These are phyloP conservation scores for Drosophila mojavensis DNA, from an alignment of 1,140 invertebrate genomes.

Conservation along the genomic window DNA sequence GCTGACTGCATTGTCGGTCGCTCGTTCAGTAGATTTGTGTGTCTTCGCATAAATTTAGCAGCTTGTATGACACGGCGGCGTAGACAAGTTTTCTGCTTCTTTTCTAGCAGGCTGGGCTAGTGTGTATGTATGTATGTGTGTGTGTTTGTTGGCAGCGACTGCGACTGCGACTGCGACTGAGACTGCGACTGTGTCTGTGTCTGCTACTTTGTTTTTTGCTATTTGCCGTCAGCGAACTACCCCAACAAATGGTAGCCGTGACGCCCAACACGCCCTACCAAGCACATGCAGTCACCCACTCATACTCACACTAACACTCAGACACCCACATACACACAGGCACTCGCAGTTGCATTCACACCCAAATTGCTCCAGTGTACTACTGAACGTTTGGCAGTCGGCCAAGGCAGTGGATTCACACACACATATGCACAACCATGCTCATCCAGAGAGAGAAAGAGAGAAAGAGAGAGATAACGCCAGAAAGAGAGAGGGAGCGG, in stretches of 20 bases:
- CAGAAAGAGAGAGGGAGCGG: constrained; percentile 21
- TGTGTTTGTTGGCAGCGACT: constrained; percentile 7
- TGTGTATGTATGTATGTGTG: background rate
- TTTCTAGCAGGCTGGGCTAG: constrained; percentile 16
- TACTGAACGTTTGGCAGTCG: constrained; percentile 79
- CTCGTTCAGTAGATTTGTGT: constrained; percentile 84
- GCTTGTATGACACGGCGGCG: constrained; percentile 73
- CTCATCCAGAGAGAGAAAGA: background rate
- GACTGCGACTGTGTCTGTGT: background rate
- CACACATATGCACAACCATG: constrained; percentile 4
- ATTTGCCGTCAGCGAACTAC: constrained; percentile 72
- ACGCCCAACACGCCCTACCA: constrained; percentile 29
- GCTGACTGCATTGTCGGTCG: constrained; percentile 68
- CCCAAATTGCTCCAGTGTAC: constrained; percentile 76
- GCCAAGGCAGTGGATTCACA: constrained; percentile 51
- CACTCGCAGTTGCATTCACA: constrained; percentile 64
- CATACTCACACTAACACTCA: constrained; percentile 1
- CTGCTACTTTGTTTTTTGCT: constrained; percentile 30
- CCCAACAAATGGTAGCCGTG: constrained; percentile 70
- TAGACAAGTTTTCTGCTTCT: constrained; percentile 72
- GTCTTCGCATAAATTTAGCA: constrained; percentile 83
- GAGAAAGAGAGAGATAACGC: background rate
- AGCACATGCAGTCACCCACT: constrained; percentile 18
- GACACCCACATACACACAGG: background rate
- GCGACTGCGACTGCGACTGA: background rate